Percentiles rank a stretch among this genome's conserved stretches.
phyloP scores from a whole-genome alignment of 2,113 vertebrate genomes.

The Podocnemis expansa region DNA sequence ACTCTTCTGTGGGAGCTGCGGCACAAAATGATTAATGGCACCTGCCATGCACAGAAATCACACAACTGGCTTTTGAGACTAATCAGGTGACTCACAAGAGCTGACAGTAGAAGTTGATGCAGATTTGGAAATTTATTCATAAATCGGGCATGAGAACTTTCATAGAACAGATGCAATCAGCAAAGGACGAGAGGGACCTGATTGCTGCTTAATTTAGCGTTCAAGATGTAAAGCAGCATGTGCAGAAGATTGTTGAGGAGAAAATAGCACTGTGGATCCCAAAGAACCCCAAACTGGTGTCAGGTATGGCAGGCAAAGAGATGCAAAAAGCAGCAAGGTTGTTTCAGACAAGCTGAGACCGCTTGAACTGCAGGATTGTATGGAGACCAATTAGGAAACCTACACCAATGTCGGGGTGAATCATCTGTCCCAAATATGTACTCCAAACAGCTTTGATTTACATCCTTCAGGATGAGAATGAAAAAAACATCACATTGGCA shows the following conservation, averaged over 20 bases:
- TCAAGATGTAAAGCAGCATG: background rate
- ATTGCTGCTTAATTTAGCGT: background rate
- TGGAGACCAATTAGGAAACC: background rate
- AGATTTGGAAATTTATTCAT: background rate
- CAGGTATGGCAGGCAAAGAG: background rate
- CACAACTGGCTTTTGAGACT: background rate
- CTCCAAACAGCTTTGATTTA: background rate
- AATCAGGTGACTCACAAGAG: background rate
- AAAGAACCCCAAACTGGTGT: background rate
- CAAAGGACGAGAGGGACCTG: background rate
- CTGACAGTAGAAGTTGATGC: background rate
- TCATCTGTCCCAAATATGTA: background rate
- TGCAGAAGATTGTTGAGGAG: background rate
- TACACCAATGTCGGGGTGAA: background rate
- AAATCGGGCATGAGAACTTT: background rate
- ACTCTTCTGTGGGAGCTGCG: background rate
- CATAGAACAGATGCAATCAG: background rate
- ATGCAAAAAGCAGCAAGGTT: background rate
- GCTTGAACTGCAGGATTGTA: background rate
- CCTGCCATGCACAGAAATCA: background rate
- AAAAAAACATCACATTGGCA: background rate
- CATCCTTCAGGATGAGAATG: background rate
- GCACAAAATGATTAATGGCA: background rate
- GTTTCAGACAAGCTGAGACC: background rate
- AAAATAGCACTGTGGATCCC: background rate